A percentile compares a stretch with the other conserved stretches of the same genome.
Conservation (phyloP, 64 coral and sea anemone species). For the Pocillopora verrucosa region DNA sequence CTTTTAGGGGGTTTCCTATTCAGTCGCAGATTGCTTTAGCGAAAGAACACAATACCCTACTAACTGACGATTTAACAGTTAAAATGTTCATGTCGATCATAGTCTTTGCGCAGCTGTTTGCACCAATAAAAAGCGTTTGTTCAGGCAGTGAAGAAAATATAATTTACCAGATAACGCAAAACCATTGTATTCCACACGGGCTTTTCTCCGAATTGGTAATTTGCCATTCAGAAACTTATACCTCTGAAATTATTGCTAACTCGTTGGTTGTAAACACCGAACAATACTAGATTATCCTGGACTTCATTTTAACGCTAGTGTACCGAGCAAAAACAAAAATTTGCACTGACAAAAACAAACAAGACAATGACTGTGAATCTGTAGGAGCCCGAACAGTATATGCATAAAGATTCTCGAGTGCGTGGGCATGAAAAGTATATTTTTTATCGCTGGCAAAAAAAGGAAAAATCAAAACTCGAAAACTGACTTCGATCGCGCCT, state of each 20-base stretch:
- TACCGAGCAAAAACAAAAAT: not conserved
- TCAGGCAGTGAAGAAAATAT: conserved; percentile 47
- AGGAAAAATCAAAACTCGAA: not conserved
- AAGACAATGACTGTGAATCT: not conserved
- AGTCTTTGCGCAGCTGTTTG: conserved; percentile 37
- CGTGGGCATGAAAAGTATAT: conserved; percentile 3
- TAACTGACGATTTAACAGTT: conserved; percentile 47
- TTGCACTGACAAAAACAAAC: not conserved
- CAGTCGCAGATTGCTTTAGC: conserved; percentile 3
- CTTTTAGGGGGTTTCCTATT: not conserved
- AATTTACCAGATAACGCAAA: conserved; percentile 45
- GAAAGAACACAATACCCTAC: conserved; percentile 26
- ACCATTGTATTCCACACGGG: not conserved
- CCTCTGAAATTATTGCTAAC: not conserved
- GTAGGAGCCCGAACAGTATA: not conserved
- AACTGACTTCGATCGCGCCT: not conserved
- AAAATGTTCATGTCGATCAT: conserved; percentile 39
- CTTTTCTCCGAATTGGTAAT: conserved; percentile 25
- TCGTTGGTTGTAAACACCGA: not conserved
- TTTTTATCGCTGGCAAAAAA: not conserved
- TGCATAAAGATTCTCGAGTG: not conserved
- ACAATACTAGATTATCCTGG: conserved; percentile 1
- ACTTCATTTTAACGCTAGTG: not conserved
- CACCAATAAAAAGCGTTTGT: conserved; percentile 35
- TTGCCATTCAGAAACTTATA: conserved; percentile 8